Evolutionary conservation across 2,113 vertebrate species (phyloP).

Genomic region (Excalfactoria chinensis): DNA sequence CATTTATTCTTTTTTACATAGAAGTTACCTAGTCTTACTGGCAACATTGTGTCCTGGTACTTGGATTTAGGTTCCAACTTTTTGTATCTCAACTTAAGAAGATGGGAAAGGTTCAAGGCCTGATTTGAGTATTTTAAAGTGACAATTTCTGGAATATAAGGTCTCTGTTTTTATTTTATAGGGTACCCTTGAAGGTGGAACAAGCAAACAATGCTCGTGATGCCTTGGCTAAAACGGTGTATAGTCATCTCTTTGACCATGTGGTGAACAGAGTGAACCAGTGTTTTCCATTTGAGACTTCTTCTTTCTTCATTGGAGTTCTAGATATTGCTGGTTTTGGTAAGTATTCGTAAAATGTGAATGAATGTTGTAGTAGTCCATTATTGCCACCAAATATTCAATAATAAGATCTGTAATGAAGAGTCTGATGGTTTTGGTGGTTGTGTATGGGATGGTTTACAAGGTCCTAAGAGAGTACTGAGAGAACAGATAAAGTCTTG

Average conservation of each 20-base stretch:
- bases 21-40: neutral
- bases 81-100: neutral
- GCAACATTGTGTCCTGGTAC: neutral
- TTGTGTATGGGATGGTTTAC: neutral
- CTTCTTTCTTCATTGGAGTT: slow-evolving; percentile 94
- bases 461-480: neutral
- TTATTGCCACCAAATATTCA: neutral
- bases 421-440: neutral
- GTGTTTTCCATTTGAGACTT: slow-evolving; percentile 95
- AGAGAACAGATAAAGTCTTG: neutral
- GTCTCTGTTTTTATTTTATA: slow-evolving; percentile 52
- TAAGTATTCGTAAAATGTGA: slow-evolving; percentile 64
- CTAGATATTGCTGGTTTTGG: slow-evolving; percentile 98
- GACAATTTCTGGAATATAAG: neutral
- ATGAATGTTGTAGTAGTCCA: neutral
- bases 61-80: fast-evolving
- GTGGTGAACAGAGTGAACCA: slow-evolving; percentile 96
- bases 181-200: slow-evolving; percentile 96
- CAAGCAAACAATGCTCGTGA: slow-evolving; percentile 96
- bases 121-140: neutral
- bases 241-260: slow-evolving; percentile 96
- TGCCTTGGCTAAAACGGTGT: slow-evolving; percentile 95
- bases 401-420: neutral
- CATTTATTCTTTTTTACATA: neutral
- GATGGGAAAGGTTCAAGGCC: neutral